Base-by-base conservation (phyloP, 1,140 invertebrate species). In the Goniozus legneri region DNA sequence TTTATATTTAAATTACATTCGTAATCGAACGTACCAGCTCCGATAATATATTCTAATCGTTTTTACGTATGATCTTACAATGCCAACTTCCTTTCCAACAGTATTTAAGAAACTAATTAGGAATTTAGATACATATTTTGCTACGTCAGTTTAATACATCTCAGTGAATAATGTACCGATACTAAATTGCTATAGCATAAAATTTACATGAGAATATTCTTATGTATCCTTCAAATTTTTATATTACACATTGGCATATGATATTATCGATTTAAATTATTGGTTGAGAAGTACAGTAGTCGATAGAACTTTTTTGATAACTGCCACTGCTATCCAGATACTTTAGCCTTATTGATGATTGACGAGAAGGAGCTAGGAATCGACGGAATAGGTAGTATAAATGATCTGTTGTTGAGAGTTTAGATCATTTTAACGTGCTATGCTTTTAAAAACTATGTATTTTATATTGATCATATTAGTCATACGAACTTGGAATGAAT, bases 101-200 rank as follows among this genome's bases (percentile, higher is more conserved):
- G n/a, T n/a, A n/a, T n/a, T n/a, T n/a, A 27, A 27, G 24, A 6
- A 27, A 6, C 10, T 27, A 10, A 10, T 27, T 6, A 68, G 68
- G 65, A 67, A 67, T 57, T 35, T 68, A 69, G 59, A 54, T 48
- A 43, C 51, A 63, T 65, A 62, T 63, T 66, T 61, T 54, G 41
- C 54, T 56, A 52, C 36, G 31, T 54, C 22, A 39, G 34, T 45
- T 15, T 32, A 33, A 33, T 13, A 33, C n/a, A n/a, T n/a, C n/a
- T n/a, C n/a, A n/a, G n/a, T n/a, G n/a, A n/a, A n/a, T 8, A 4
- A 13, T 14, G 32, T 33, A n/a, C 32, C 7, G 32, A 33, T 7
- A 13, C 32, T 8, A 33, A n/a, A 8, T 8, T 4, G 32, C 13
- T n/a, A 33, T 27, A 27, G 24, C n/a, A n/a, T n/a, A n/a, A n/a